Base-by-base conservation (phyloP, 2,797 vertebrate species). In the Odontamblyopus lacepedii region DNA sequence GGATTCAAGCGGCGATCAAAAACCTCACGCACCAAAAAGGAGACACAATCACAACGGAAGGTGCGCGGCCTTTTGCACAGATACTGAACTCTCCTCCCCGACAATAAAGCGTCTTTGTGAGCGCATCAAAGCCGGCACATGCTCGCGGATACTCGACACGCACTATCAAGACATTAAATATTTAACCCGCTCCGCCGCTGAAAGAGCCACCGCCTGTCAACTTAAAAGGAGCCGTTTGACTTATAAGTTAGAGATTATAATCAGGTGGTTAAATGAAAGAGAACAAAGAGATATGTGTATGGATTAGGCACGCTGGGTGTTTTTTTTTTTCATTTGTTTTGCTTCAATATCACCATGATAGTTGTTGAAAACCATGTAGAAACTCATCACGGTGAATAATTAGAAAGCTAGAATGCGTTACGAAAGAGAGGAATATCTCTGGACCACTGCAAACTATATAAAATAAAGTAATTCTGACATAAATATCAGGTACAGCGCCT, bases 1-100 rank as follows among this genome's bases (percentile, higher is more conserved):
- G 56, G 56, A 79, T 81, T 85, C 78, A 87, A 56, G 73, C 76
- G 18, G 75, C 44, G 86, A 91, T 92, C 87, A 89, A 88, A 86
- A 76, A 76, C 70, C 76, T 71, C 76, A 48, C 61, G 53, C 63
- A 55, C 77, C 30, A 80, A 76, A 80, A 67, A 63, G 74, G 29
- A 71, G 63, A 65, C 19, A 9, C 67, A 81, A 88, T 83, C 73
- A 81, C 76, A 82, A 65, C 23, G 69, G 53, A 73, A n/a, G 72
- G 23, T 1, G 69, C 38, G 66, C 79, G 44, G 53, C 67, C 64
- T 69, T 61, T 78, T 26, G 72, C 60, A 74, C 51, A 74, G 66
- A 72, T 48, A 59, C 66, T 8, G 11, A 41, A 69, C 79, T 38
- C 19, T 72, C 70, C 72, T 75, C 64, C 48, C 30, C 67, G 32